A percentile compares a stretch with the other conserved stretches of the same genome.
Conservation (phyloP, 2,797 vertebrate genomes). For the Pipistrellus kuhlii region DNA sequence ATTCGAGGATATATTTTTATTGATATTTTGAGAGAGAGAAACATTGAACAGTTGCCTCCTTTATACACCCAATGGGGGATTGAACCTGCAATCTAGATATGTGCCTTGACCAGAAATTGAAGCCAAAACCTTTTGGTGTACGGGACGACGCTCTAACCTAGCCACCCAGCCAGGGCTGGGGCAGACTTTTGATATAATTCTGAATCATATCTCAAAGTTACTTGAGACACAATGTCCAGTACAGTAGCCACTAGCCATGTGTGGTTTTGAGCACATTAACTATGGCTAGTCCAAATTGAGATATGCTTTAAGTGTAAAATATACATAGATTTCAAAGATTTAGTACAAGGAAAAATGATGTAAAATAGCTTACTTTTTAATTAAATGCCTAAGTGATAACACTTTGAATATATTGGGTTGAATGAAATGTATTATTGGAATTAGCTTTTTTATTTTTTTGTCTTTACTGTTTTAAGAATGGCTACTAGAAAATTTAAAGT, state of each 20-base stretch:
- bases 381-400: background rate
- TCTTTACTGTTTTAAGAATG: slow-evolving; percentile 14
- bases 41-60: no score
- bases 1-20: no score
- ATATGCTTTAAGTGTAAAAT: background rate
- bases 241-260: background rate
- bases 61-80: no score
- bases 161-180: no score
- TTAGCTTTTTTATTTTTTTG: background rate
- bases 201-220: slow-evolving; percentile 7
- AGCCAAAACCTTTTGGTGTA: no score
- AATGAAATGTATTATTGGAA: background rate
- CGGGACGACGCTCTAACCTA: no score
- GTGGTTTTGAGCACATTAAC: background rate
- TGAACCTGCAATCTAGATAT: no score
- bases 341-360: background rate
- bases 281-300: background rate
- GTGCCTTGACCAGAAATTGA: no score
- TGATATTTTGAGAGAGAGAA: no score
- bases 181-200: background rate
- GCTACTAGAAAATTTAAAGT: slow-evolving; percentile 6
- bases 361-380: background rate
- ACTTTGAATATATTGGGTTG: background rate
- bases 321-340: background rate
- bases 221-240: background rate